These are phyloP conservation scores for Silvanus unidentatus DNA, from an alignment of 2,888 invertebrate genomes.

Conservation along the genomic window DNA sequence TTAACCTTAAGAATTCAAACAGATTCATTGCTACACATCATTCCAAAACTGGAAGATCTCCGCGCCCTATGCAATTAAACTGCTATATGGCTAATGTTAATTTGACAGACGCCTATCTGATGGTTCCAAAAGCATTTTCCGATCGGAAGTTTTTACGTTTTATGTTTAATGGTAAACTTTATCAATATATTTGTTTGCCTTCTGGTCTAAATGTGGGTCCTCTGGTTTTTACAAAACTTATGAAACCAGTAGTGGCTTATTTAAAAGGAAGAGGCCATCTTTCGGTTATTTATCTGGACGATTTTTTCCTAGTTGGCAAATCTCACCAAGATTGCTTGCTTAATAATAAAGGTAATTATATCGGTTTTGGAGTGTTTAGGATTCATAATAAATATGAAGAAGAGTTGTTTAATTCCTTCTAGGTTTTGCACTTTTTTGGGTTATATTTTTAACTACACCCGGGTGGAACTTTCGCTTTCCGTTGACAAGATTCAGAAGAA, in stretches of 20 bases:
- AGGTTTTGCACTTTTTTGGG: constrained; percentile 15
- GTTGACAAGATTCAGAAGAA: too few species aligned
- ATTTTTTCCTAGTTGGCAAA: constrained; percentile 14
- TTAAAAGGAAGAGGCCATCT: constrained; percentile 15
- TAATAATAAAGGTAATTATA: constrained; percentile 3
- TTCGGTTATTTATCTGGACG: constrained; percentile 21
- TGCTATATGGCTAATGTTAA: constrained; percentile 10
- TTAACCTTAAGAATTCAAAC: constrained; percentile 23
- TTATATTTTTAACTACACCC: constrained; percentile 17
- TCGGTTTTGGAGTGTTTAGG: constrained; percentile 13
- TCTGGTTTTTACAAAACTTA: constrained; percentile 25
- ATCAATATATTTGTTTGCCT: constrained; percentile 22
- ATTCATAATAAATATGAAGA: constrained; percentile 19
- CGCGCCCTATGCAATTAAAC: constrained; percentile 13
- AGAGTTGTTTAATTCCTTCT: constrained; percentile 13
- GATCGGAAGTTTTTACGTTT: constrained; percentile 21
- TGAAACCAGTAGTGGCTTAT: constrained; percentile 4
- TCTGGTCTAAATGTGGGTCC: constrained; percentile 23
- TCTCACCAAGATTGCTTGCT: constrained; percentile 10
- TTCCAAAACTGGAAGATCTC: too few species aligned
- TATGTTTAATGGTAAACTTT: constrained; percentile 14
- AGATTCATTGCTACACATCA: constrained; percentile 18
- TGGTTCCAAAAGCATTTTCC: constrained; percentile 16
- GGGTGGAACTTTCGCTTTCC: too few species aligned
- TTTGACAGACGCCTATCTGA: constrained; percentile 15